phyloP scores from a whole-genome alignment of 2,113 vertebrate species.

The Leiothrix lutea region DNA sequence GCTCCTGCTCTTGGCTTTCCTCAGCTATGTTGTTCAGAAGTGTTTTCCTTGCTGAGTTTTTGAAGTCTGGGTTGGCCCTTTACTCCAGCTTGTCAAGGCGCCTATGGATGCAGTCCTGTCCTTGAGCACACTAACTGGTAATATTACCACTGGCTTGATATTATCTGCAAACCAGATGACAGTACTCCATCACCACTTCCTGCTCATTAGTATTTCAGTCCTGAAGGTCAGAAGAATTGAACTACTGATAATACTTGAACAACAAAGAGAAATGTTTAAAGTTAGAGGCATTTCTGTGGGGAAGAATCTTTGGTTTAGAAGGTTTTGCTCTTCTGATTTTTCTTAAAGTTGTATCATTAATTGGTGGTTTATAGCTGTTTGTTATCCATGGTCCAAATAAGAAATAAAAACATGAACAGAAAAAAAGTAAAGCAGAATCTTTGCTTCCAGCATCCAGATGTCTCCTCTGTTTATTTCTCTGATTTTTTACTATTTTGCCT shows the following conservation, averaged over 20 bases:
- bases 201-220: background rate
- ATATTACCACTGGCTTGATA: background rate
- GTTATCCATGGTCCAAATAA: background rate
- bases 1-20: background rate
- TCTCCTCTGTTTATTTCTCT: background rate
- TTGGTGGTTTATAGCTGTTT: background rate
- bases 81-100: background rate
- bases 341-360: background rate
- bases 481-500: background rate
- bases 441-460: background rate
- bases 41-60: background rate
- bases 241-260: background rate
- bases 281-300: background rate
- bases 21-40: background rate
- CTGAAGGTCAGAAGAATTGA: background rate
- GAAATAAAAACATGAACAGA: background rate
- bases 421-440: background rate
- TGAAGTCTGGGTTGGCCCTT: background rate
- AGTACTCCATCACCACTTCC: background rate
- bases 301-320: background rate
- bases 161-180: background rate
- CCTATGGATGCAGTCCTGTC: background rate
- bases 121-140: background rate
- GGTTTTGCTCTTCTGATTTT: background rate
- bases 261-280: background rate